Conservation (phyloP, 2,797 vertebrate species). For the Cirrhinus molitorella region DNA sequence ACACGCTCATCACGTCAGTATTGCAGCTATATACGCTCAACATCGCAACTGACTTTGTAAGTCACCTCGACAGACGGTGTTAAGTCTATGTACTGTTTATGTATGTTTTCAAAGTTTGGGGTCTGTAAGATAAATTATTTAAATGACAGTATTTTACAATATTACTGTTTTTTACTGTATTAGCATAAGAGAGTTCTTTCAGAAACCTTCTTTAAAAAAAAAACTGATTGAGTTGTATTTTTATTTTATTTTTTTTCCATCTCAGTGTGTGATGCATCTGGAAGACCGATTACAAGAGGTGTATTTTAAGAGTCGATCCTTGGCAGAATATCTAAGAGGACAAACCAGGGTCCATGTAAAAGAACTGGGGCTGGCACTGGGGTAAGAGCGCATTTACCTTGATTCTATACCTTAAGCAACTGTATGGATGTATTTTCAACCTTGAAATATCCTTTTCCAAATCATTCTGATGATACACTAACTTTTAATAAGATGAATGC, state of each 20-base stretch:
- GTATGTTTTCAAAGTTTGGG: not conserved
- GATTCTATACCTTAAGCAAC: not conserved
- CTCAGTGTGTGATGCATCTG: conserved; percentile 88
- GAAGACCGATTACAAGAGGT: conserved; percentile 88
- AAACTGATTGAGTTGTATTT: no score
- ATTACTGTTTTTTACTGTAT: not conserved
- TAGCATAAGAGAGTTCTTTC: not conserved
- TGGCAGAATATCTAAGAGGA: conserved; percentile 87
- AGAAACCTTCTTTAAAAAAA: not conserved
- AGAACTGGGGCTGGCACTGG: conserved; percentile 84
- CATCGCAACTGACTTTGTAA: conserved; percentile 85
- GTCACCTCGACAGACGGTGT: conserved; percentile 55
- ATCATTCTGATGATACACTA: not conserved
- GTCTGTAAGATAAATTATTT: not conserved
- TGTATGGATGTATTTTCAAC: not conserved
- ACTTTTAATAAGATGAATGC: not conserved
- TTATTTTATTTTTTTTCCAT: not conserved
- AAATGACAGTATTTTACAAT: not conserved
- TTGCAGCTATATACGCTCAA: conserved; percentile 85
- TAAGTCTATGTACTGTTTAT: not conserved
- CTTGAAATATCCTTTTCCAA: not conserved
- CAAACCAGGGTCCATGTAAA: conserved; percentile 86
- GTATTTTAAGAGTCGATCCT: conserved; percentile 90
- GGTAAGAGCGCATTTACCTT: conserved; percentile 75
- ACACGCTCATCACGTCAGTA: conserved; percentile 83